phyloP scores from a whole-genome alignment of 2,888 invertebrate species.

The Fragum whitleyi region DNA sequence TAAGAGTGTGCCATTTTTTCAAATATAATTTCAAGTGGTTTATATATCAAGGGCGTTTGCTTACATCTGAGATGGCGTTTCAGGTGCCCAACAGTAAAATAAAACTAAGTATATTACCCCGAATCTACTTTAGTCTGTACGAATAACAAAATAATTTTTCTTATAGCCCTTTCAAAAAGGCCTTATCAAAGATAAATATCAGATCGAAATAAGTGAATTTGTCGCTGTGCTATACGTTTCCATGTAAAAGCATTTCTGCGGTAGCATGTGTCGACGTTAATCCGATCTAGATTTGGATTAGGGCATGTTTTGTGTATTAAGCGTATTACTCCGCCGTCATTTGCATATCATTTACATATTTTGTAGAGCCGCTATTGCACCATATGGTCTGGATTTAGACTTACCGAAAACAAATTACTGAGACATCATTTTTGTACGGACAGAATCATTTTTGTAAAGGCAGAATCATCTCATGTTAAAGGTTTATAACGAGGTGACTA shows the following conservation, averaged over 20 bases:
- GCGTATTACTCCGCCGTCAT: constrained; percentile 21
- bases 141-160: constrained; percentile 7
- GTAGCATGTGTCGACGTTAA: constrained; percentile 8
- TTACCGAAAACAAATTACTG: neutral
- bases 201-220: neutral
- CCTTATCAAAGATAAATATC: neutral
- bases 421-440: neutral
- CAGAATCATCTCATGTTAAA: no score
- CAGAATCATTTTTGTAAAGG: no score
- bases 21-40: no score
- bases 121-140: constrained; percentile 6
- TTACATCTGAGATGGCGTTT: no score
- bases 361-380: constrained; percentile 1
- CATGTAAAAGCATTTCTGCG: neutral
- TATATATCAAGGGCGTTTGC: no score
- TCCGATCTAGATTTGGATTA: constrained; percentile 15
- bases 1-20: no score
- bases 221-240: neutral
- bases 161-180: neutral
- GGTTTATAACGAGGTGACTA: no score
- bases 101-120: neutral
- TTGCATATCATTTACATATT: constrained; percentile 16
- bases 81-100: neutral
- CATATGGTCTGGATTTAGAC: neutral
- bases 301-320: constrained; percentile 7